Evolutionary conservation across 2,888 invertebrate species (phyloP).

Genomic region (Amphipoea lucens): DNA sequence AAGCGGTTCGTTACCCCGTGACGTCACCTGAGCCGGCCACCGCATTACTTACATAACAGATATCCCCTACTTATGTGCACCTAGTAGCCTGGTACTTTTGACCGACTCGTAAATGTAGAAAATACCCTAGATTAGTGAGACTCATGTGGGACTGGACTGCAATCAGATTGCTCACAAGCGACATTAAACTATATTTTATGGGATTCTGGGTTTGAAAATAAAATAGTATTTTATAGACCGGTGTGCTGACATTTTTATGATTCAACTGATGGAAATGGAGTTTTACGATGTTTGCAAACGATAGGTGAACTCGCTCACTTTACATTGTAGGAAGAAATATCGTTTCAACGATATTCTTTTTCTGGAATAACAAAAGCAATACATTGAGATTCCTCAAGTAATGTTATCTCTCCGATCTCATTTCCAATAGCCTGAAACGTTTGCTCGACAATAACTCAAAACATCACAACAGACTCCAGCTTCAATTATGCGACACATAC

Average conservation of each 20-base stretch:
- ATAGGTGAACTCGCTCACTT: conserved; percentile 20
- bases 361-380: not conserved
- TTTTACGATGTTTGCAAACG: conserved; percentile 24
- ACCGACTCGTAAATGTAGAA: conserved; percentile 52
- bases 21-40: conserved; percentile 61
- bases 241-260: conserved; percentile 33
- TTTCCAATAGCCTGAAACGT: conserved; percentile 1
- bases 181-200: conserved; percentile 50
- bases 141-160: conserved; percentile 22
- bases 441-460: not conserved
- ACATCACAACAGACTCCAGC: not conserved
- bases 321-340: conserved; percentile 14
- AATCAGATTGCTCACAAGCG: conserved; percentile 19
- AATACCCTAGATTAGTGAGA: conserved; percentile 42
- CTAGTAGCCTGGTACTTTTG: conserved; percentile 53
- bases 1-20: conserved; percentile 61
- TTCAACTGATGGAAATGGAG: conserved; percentile 18
- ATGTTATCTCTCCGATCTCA: conserved; percentile 5
- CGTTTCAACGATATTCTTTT: conserved; percentile 2
- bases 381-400: not conserved
- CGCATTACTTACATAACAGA: conserved; percentile 57
- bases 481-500: not conserved
- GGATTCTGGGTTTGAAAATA: conserved; percentile 37
- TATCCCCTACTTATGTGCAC: conserved; percentile 55
- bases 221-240: conserved; percentile 31